A percentile compares a stretch with the other conserved stretches of the same genome.
phyloP scores from a whole-genome alignment of 2,113 vertebrate genomes.

The Dolichotis patagonum region DNA sequence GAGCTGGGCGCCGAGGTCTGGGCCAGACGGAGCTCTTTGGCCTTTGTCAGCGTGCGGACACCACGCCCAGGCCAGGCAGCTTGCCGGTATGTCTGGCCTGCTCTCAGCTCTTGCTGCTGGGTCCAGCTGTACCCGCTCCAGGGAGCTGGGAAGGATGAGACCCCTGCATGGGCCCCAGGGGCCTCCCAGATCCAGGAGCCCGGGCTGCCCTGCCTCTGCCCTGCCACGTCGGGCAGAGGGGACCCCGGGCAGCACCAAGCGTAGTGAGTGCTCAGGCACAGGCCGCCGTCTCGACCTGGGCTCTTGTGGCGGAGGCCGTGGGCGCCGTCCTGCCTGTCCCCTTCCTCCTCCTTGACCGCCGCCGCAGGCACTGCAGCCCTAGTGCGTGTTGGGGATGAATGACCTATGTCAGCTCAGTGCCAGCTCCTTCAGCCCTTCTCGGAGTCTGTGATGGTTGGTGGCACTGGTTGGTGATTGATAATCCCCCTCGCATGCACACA shows the following conservation, averaged over 20 bases:
- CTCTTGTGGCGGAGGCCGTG: not conserved
- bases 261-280: not conserved
- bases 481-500: not conserved
- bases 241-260: fast-evolving
- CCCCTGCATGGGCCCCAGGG: not conserved
- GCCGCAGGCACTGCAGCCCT: not conserved
- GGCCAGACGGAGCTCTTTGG: not conserved
- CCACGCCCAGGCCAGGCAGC: not conserved
- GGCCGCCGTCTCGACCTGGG: not conserved
- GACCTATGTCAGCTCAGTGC: not conserved
- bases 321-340: not conserved
- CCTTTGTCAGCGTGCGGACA: not conserved
- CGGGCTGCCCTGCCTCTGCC: not conserved
- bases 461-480: not conserved
- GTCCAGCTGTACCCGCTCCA: not conserved
- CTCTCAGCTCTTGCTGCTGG: not conserved
- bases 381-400: too few relatives aligned
- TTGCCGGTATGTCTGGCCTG: not conserved
- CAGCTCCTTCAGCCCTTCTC: not conserved
- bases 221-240: not conserved
- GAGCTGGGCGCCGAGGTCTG: not conserved
- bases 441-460: not conserved
- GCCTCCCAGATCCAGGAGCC: too few relatives aligned
- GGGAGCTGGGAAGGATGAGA: too few relatives aligned
- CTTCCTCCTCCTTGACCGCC: not conserved